phyloP scores from a whole-genome alignment of 1,140 invertebrate species.

The Zophobas atratus region DNA sequence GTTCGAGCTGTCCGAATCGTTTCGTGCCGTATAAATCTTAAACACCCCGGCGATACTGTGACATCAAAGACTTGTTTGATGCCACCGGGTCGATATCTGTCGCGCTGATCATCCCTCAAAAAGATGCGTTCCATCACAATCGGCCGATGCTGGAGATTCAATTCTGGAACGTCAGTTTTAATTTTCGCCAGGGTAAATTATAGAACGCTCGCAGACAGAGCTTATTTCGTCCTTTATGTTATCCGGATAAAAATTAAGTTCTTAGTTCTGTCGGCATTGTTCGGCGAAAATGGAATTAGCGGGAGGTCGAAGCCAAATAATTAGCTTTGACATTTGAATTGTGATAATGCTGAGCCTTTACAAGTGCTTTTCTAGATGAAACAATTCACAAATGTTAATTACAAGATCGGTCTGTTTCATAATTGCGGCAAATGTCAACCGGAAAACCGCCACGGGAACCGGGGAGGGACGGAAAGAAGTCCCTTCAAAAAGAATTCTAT shows the following conservation, averaged over 20 bases:
- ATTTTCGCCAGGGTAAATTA: slow-evolving; percentile 35
- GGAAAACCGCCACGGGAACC: slow-evolving; percentile 36
- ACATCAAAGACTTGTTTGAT: slow-evolving; percentile 7
- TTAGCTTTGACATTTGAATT: slow-evolving; percentile 56
- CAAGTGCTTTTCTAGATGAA: slow-evolving; percentile 52
- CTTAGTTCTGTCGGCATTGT: slow-evolving; percentile 40
- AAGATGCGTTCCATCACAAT: slow-evolving; percentile 9
- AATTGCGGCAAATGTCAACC: slow-evolving; percentile 53
- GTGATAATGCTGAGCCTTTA: slow-evolving; percentile 55
- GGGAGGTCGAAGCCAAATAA: slow-evolving; percentile 49
- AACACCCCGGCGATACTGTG: slow-evolving; percentile 15
- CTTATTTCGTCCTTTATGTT: slow-evolving; percentile 42
- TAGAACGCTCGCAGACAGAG: slow-evolving; percentile 25
- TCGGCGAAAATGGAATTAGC: slow-evolving; percentile 43
- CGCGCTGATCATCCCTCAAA: background rate
- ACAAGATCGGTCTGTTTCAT: slow-evolving; percentile 54
- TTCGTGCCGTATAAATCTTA: slow-evolving; percentile 17
- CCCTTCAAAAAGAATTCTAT: slow-evolving; percentile 12
- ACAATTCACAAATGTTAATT: slow-evolving; percentile 56
- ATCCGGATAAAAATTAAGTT: slow-evolving; percentile 41
- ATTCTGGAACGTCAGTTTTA: slow-evolving; percentile 29
- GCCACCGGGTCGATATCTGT: slow-evolving; percentile 5
- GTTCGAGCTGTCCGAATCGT: background rate
- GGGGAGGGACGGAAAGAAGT: background rate
- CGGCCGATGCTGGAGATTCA: slow-evolving; percentile 12